Evolutionary conservation across 92 coral and sea anemone species (phyloP).

Genomic region (Ricordea florida): DNA sequence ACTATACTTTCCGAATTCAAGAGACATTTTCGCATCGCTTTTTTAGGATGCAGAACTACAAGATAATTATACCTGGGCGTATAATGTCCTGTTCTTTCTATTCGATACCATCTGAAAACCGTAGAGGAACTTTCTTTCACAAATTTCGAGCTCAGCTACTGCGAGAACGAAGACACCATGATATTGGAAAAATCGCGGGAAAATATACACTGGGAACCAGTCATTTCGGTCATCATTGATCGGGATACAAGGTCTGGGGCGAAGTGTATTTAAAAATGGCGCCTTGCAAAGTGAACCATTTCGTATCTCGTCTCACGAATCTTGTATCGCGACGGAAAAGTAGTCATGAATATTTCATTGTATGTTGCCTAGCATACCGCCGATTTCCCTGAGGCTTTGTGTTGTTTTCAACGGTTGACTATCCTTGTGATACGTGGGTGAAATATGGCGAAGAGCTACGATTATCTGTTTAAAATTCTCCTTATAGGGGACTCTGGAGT

Average conservation of each 20-base stretch:
- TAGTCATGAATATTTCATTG: conserved; percentile 70
- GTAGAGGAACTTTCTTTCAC: neutral
- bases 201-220: conserved; percentile 5
- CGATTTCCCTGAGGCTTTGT: neutral
- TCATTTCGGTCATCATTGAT: neutral
- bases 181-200: conserved; percentile 22
- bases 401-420: conserved; percentile 25
- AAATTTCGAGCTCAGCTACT: neutral
- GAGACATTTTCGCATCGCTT: neutral
- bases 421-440: neutral
- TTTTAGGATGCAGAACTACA: too few relatives aligned
- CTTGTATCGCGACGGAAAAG: conserved; percentile 40
- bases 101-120: neutral
- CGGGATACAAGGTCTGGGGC: conserved; percentile 23
- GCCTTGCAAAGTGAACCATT: conserved; percentile 23
- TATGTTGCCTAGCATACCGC: conserved; percentile 44
- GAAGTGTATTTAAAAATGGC: conserved; percentile 63
- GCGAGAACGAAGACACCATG: neutral
- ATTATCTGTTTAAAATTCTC: conserved; percentile 89
- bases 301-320: too few relatives aligned
- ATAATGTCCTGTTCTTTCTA: conserved; percentile 7
- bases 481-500: conserved; percentile 98
- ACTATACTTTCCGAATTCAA: too few relatives aligned
- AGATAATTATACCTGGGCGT: conserved; percentile 17
- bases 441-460: conserved; percentile 95